Evolutionary conservation across 2,888 invertebrate genomes (phyloP).

Genomic region (Patella ulyssiponensis): DNA sequence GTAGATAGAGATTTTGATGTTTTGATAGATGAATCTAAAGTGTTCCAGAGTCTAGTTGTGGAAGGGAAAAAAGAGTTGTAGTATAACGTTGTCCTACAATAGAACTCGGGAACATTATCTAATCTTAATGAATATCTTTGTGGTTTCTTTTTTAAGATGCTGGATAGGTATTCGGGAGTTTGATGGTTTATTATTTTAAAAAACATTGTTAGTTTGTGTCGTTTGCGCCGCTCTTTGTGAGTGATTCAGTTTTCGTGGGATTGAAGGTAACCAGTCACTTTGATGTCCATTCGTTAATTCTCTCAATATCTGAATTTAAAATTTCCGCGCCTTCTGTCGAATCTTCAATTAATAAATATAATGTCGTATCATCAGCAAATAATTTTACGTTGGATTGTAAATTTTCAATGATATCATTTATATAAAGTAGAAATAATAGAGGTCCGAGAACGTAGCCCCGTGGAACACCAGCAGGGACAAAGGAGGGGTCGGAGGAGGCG

Average conservation of each 20-base stretch:
- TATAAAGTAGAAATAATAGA: neutral
- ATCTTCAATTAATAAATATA: too few species aligned
- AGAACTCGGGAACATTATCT: neutral
- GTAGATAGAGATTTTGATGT: too few species aligned
- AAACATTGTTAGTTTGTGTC: neutral
- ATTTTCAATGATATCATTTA: too few species aligned
- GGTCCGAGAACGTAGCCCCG: neutral
- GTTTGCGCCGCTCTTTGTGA: neutral
- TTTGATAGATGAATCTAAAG: too few species aligned
- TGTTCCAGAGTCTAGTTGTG: neutral
- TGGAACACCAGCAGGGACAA: neutral
- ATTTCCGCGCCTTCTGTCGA: too few species aligned
- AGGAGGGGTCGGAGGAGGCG: neutral
- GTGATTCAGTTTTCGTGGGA: too few species aligned
- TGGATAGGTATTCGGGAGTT: neutral
- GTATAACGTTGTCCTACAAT: neutral
- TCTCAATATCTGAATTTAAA: too few species aligned
- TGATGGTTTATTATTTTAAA: neutral
- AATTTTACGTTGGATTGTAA: too few species aligned
- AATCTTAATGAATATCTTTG: neutral
- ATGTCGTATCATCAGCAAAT: too few species aligned
- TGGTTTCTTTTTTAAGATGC: neutral
- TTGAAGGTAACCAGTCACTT: too few species aligned
- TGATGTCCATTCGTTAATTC: too few species aligned
- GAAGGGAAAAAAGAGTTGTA: slow-evolving; percentile 4